Percentiles rank a stretch among this genome's conserved stretches.
Conservation (phyloP, 2,113 vertebrate genomes). For the Toxostoma redivivum region DNA sequence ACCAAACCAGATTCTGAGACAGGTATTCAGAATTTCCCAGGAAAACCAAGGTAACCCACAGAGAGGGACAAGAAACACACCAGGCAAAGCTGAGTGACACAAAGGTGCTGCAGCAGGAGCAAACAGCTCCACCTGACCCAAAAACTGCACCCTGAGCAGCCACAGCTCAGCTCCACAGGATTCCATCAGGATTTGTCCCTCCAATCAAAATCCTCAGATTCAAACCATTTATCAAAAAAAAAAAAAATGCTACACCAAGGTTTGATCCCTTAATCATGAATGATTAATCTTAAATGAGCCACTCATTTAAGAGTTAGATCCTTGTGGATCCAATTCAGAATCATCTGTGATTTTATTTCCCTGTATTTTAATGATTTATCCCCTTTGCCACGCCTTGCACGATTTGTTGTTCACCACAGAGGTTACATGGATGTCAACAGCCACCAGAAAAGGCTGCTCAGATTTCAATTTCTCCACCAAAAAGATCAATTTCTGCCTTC, state of each 20-base stretch:
- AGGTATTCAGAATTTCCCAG: neutral
- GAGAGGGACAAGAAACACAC: fast-evolving
- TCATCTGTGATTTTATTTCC: neutral
- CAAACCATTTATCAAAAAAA: neutral
- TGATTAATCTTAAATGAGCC: no score
- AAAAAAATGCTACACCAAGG: neutral
- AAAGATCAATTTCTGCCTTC: neutral
- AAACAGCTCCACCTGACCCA: fast-evolving
- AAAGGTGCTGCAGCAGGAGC: neutral
- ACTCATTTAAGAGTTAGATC: neutral
- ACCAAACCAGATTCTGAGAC: no score
- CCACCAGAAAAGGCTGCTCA: neutral
- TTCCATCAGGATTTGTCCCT: neutral
- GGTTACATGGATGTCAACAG: fast-evolving
- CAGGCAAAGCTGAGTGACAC: neutral
- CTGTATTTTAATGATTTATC: neutral
- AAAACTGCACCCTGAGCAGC: neutral
- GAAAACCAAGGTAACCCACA: neutral
- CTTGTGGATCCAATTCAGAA: neutral
- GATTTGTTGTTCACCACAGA: neutral
- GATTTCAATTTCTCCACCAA: neutral
- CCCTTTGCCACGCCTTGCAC: neutral
- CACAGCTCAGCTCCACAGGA: fast-evolving
- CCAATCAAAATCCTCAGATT: neutral
- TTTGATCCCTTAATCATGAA: no score